Evolutionary conservation across 1,140 invertebrate genomes (phyloP), one percentile per base, ranked within the genome.

Genomic region (Chrysomallon squamiferum): DNA sequence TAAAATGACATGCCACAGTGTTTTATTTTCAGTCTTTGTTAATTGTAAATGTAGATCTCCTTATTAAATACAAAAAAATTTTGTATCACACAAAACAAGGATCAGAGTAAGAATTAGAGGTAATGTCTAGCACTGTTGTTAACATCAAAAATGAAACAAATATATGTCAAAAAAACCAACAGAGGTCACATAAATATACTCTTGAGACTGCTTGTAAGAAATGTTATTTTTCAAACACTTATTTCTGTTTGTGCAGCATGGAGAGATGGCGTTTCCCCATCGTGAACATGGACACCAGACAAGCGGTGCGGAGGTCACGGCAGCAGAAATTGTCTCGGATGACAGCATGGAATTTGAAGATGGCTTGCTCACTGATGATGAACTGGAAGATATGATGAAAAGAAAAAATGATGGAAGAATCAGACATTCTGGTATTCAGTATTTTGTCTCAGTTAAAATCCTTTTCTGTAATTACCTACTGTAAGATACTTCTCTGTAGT

Each of bases 291-390:
- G 22, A 0, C 15, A 47, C 22, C 15, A 29, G 29, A 22, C 29
- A 11, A 25, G 35, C n/a, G 43, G 50, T 18, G 15, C n/a, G 9
- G 62, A 56, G 43, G 45, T n/a, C 56, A 65, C 25, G 41, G 58
- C 33, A 47, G 58, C 22, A 22, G 58, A 59, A 11, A 43, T n/a
- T 2, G 33, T 22, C 25, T 59, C 58, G 29, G 70, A 72, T 29
- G 78, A 77, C 49, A 77, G 72, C 38, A 61, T 73, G 33, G 75
- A 77, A 22, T 72, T 73, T 50, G 72, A 72, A 54, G 75, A 77
- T 29, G 62, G 65, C 30, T 43, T 64, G 15, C 71, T 73, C 54
- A 60, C 68, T 15, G 74, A 73, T 50, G 74, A 77, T n/a, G 73
- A 72, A 29, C 57, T 63, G 15, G 71, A 72, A 13, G 67, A 68